Conservation (phyloP, 2,113 vertebrate species). For the Abramis brama region DNA sequence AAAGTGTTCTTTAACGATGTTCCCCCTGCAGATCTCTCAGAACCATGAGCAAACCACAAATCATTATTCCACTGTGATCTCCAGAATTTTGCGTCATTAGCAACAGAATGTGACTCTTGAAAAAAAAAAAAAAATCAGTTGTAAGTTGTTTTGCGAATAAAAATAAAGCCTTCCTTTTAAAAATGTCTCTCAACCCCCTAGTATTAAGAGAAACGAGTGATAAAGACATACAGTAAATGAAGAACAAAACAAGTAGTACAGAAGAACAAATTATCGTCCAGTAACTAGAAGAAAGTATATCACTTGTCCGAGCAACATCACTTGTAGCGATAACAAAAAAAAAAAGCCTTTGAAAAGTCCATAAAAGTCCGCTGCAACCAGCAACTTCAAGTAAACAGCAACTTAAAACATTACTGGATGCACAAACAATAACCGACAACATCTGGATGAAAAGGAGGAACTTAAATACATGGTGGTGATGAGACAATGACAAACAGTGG, state of each 20-base stretch:
- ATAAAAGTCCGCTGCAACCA: neutral
- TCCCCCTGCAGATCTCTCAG: neutral
- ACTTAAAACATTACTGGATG: no score
- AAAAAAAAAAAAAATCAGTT: neutral
- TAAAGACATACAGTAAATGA: neutral
- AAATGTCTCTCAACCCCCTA: neutral
- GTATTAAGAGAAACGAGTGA: neutral
- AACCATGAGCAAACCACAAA: neutral
- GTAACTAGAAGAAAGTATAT: no score
- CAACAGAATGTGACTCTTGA: neutral
- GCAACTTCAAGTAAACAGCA: neutral
- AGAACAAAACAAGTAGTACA: neutral
- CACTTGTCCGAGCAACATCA: neutral
- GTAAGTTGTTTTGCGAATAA: neutral
- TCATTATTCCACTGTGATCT: neutral
- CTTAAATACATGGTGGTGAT: no score
- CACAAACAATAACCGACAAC: no score
- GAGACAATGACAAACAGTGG: no score
- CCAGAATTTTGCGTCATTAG: neutral
- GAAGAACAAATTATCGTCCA: neutral
- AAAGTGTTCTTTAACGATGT: neutral
- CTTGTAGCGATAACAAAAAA: neutral
- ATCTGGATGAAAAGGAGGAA: no score
- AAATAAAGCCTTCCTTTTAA: neutral
- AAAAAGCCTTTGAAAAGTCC: neutral